A percentile compares a stretch with the other conserved stretches of the same genome.
These are phyloP conservation scores for Eonycteris spelaea DNA, from an alignment of 2,113 vertebrate species.

Conservation along the genomic window DNA sequence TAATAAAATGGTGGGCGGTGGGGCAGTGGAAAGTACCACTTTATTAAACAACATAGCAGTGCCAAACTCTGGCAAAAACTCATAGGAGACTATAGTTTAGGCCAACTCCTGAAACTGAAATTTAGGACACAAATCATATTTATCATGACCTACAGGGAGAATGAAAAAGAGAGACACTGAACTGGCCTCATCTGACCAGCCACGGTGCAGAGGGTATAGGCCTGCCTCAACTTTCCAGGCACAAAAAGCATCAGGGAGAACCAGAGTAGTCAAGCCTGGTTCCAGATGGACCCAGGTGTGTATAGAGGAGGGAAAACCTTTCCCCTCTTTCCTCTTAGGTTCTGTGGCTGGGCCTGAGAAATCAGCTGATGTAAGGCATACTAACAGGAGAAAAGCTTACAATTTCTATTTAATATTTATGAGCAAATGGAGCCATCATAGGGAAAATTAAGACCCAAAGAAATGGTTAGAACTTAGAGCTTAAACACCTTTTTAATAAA, in stretches of 20 bases:
- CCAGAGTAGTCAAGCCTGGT: neutral
- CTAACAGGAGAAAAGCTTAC: neutral
- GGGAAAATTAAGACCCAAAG: neutral
- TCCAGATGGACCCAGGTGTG: neutral
- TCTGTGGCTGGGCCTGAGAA: neutral
- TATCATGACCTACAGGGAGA: neutral
- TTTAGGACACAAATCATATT: neutral
- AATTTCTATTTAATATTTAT: neutral
- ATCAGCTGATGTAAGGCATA: neutral
- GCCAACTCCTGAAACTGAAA: neutral
- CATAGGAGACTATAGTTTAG: neutral
- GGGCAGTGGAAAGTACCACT: neutral
- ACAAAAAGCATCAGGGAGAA: neutral
- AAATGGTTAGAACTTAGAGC: neutral
- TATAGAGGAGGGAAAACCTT: neutral
- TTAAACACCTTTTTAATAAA: neutral
- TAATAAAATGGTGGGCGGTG: neutral
- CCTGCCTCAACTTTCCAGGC: neutral
- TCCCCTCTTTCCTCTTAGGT: neutral
- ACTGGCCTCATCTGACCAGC: neutral
- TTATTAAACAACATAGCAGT: neutral
- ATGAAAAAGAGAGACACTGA: neutral
- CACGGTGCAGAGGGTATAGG: fast-evolving
- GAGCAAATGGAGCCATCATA: neutral
- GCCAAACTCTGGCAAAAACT: neutral